Evolutionary conservation across 92 coral and sea anemone genomes (phyloP).

Genomic region (Blastomussa wellsi): DNA sequence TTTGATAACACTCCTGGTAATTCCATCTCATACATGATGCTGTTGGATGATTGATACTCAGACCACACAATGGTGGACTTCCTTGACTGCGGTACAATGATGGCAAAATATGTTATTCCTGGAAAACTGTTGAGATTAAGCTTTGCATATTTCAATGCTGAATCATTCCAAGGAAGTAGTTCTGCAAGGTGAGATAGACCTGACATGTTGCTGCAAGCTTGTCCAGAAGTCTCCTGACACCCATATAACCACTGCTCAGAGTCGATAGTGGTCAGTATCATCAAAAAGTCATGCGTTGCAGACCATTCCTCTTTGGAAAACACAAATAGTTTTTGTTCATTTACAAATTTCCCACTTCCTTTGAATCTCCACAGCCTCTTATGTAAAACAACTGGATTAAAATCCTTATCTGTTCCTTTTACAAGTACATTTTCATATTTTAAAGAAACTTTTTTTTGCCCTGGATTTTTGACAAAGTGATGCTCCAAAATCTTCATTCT

Average conservation of each 20-base stretch:
- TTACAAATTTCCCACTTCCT: constrained; percentile 45
- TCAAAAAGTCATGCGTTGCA: constrained; percentile 54
- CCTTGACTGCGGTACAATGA: constrained; percentile 48
- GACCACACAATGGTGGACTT: constrained; percentile 51
- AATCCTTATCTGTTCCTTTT: constrained; percentile 20
- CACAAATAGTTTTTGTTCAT: constrained; percentile 60
- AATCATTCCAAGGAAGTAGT: constrained; percentile 54
- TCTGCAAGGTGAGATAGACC: constrained; percentile 62
- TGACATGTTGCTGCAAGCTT: constrained; percentile 57
- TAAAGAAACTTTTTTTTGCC: constrained; percentile 28
- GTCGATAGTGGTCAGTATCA: constrained; percentile 59
- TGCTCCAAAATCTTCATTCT: constrained; percentile 63
- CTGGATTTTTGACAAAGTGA: constrained; percentile 73
- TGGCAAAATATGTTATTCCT: constrained; percentile 71
- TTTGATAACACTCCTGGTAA: constrained; percentile 73
- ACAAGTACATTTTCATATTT: constrained; percentile 1
- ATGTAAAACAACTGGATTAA: constrained; percentile 51
- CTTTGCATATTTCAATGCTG: constrained; percentile 59
- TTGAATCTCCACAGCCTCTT: constrained; percentile 79
- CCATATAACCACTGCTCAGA: constrained; percentile 74
- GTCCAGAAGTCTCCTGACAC: constrained; percentile 65
- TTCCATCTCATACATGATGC: constrained; percentile 52
- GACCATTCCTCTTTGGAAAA: constrained; percentile 67
- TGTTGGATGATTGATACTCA: constrained; percentile 58
- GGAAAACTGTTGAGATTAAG: constrained; percentile 51